A percentile compares a stretch with the other conserved stretches of the same genome.
phyloP scores from a whole-genome alignment of 1,140 invertebrate species.

The Drosophila tristis region DNA sequence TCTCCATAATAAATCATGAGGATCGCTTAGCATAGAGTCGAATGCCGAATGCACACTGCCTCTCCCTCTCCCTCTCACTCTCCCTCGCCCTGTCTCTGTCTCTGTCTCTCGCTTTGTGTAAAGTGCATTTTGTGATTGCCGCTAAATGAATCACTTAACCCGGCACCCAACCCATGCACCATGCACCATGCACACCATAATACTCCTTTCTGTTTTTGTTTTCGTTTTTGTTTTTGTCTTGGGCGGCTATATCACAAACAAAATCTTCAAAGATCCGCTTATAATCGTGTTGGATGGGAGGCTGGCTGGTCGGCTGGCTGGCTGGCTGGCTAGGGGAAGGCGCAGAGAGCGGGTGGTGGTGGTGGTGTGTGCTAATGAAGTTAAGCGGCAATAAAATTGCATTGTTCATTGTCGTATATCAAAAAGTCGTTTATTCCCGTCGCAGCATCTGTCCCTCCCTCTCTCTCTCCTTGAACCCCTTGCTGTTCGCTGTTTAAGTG shows the following conservation, averaged over 20 bases:
- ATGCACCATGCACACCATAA: constrained; percentile 20
- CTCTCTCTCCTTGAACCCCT: constrained; percentile 24
- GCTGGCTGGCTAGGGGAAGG: too few relatives aligned
- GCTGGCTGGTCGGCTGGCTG: not conserved
- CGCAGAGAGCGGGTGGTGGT: not conserved
- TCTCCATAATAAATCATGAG: constrained; percentile 72
- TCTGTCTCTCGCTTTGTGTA: constrained; percentile 29
- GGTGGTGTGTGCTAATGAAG: constrained; percentile 68
- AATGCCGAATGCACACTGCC: not conserved
- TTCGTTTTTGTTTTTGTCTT: not conserved
- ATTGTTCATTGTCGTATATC: constrained; percentile 67
- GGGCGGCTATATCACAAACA: constrained; percentile 75
- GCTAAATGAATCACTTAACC: constrained; percentile 81
- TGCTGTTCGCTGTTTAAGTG: constrained; percentile 57
- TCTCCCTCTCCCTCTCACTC: constrained; percentile 2
- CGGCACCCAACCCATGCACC: constrained; percentile 14
- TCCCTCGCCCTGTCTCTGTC: not conserved
- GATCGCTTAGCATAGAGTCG: constrained; percentile 29
- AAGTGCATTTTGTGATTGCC: constrained; percentile 81
- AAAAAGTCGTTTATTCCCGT: constrained; percentile 59
- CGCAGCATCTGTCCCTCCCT: not conserved
- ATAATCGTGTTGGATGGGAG: constrained; percentile 45
- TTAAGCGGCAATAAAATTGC: constrained; percentile 81
- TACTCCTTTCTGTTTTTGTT: constrained; percentile 27
- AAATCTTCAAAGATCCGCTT: constrained; percentile 72